These are phyloP conservation scores for Trididemnum miniatum DNA, from an alignment of 23 tunicate species.

Conservation along the genomic window DNA sequence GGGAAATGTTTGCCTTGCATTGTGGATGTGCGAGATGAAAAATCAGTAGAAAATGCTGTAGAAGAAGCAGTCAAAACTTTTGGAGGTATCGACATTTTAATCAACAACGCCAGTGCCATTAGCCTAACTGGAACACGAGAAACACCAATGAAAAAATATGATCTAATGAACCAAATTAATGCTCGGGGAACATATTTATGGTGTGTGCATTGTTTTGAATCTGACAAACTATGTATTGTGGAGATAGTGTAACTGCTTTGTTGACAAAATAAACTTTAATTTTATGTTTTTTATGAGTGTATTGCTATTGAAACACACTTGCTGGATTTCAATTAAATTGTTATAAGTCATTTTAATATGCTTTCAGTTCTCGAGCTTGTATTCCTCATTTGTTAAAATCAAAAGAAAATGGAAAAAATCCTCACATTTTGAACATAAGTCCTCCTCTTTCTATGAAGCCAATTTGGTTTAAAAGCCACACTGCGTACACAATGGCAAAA, in stretches of 20 bases:
- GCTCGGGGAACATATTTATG: slow-evolving; percentile 92
- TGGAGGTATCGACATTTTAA: slow-evolving; percentile 97
- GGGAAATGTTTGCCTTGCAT: slow-evolving; percentile 94
- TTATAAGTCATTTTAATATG: too few relatives aligned
- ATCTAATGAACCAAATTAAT: slow-evolving; percentile 94
- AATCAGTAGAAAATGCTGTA: slow-evolving; percentile 66
- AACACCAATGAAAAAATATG: slow-evolving; percentile 95
- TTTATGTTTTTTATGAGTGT: too few relatives aligned
- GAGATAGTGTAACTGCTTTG: too few relatives aligned
- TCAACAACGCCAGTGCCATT: slow-evolving; percentile 99
- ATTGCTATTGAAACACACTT: too few relatives aligned
- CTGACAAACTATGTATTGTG: neutral
- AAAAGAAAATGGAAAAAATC: slow-evolving; percentile 73
- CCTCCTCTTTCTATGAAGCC: slow-evolving; percentile 97
- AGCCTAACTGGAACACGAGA: slow-evolving; percentile 84
- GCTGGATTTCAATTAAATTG: neutral
- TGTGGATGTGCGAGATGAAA: slow-evolving; percentile 95
- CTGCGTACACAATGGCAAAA: slow-evolving; percentile 96
- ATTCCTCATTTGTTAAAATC: slow-evolving; percentile 84
- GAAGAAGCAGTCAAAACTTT: slow-evolving; percentile 87
- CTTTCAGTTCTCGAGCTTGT: slow-evolving; percentile 70
- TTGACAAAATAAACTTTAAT: too few relatives aligned
- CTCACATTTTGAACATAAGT: slow-evolving; percentile 98
- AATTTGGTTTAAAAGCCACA: slow-evolving; percentile 87
- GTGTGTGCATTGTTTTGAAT: too few relatives aligned